phyloP scores from a whole-genome alignment of 2,888 invertebrate genomes.

The Venustoraphidia nigricollis region DNA sequence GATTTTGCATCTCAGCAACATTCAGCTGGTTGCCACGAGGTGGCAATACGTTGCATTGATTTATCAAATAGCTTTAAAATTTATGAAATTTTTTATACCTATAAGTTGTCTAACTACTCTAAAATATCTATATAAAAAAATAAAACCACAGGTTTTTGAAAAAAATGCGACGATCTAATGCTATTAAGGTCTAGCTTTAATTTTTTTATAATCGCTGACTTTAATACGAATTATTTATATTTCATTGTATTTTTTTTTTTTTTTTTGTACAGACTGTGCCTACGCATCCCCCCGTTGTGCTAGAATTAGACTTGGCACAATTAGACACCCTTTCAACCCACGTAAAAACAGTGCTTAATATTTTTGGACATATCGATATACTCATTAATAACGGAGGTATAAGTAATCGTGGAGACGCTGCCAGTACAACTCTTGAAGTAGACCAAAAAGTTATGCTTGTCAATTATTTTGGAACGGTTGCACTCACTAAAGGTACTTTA shows the following conservation, averaged over 20 bases:
- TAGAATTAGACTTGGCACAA: slow-evolving; percentile 63
- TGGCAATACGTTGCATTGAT: no score
- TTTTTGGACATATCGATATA: slow-evolving; percentile 68
- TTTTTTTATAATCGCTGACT: no score
- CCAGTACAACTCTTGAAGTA: slow-evolving; percentile 63
- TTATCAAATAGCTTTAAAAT: no score
- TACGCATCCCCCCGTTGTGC: slow-evolving; percentile 54
- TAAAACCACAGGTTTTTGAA: no score
- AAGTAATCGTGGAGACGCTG: slow-evolving; percentile 58
- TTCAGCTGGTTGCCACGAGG: background rate
- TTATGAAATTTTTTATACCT: no score
- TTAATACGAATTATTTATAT: no score
- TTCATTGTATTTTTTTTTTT: slow-evolving; percentile 4
- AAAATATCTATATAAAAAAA: no score
- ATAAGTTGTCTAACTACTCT: no score
- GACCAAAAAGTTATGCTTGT: slow-evolving; percentile 78
- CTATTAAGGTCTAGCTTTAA: no score
- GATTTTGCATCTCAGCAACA: slow-evolving; percentile 3
- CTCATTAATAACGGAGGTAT: slow-evolving; percentile 89
- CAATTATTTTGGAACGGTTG: slow-evolving; percentile 89
- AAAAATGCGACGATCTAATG: no score
- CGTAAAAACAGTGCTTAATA: slow-evolving; percentile 48
- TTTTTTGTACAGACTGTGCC: slow-evolving; percentile 31
- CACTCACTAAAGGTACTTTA: slow-evolving; percentile 69
- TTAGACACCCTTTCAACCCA: slow-evolving; percentile 43